Conservation (phyloP, 2,888 invertebrate species). For the Ernsta delagoae region DNA sequence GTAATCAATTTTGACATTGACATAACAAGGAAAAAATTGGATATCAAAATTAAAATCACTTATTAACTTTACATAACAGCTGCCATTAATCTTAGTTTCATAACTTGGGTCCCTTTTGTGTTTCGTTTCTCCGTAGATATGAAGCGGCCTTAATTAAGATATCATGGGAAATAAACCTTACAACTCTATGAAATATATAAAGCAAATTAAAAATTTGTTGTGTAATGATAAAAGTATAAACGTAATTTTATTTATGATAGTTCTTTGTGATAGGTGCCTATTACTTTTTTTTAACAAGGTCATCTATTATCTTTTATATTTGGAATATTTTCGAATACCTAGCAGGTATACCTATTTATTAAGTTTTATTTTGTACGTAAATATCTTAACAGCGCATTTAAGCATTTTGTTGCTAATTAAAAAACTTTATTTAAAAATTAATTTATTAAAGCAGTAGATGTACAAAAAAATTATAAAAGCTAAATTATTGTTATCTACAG, state of each 20-base stretch:
- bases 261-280: too few relatives aligned
- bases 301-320: too few relatives aligned
- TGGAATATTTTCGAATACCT: too few relatives aligned
- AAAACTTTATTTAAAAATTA: slow-evolving; percentile 39
- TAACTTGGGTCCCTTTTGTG: slow-evolving; percentile 66
- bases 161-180: slow-evolving; percentile 77
- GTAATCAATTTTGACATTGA: too few relatives aligned
- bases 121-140: slow-evolving; percentile 65
- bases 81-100: slow-evolving; percentile 78
- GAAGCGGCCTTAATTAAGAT: slow-evolving; percentile 75
- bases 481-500: slow-evolving; percentile 55
- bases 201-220: slow-evolving; percentile 53
- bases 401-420: not conserved
- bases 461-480: slow-evolving; percentile 53
- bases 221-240: not conserved
- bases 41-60: slow-evolving; percentile 55
- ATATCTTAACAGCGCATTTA: too few relatives aligned
- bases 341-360: too few relatives aligned
- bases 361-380: too few relatives aligned
- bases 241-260: too few relatives aligned
- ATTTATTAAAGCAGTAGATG: slow-evolving; percentile 45
- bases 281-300: too few relatives aligned
- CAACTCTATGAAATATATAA: slow-evolving; percentile 67
- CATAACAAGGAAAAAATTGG: slow-evolving; percentile 36
- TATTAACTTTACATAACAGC: slow-evolving; percentile 70